Percentiles rank a stretch among this genome's conserved stretches.
Evolutionary conservation across 2,888 invertebrate species (phyloP).

Genomic region (Dicyrtomina minuta): DNA sequence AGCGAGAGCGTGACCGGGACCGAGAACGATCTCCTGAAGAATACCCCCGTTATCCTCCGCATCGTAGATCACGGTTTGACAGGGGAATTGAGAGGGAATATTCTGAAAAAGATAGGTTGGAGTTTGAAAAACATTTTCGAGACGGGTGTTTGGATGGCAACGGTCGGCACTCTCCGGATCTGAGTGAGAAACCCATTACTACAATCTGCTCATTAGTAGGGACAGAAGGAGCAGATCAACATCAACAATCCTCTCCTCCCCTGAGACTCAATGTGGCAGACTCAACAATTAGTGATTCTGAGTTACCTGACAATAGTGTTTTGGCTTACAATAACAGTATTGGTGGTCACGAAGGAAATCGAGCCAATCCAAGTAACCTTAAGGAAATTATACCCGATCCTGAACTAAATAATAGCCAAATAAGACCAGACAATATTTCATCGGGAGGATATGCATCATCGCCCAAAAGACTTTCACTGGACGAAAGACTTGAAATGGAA

Average conservation of each 20-base stretch:
- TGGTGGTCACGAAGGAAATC: neutral
- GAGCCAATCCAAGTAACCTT: constrained; percentile 21
- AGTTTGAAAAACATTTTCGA: neutral
- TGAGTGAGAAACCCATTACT: constrained; percentile 29
- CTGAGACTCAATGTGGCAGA: constrained; percentile 60
- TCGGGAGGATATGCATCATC: constrained; percentile 55
- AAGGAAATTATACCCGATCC: constrained; percentile 23
- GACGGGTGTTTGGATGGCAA: neutral
- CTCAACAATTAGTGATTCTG: constrained; percentile 62
- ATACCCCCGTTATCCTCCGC: neutral
- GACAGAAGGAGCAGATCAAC: neutral
- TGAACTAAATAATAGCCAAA: neutral
- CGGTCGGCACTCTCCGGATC: constrained; percentile 5
- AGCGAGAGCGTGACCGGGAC: neutral
- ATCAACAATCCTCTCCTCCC: constrained; percentile 55
- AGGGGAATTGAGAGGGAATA: too few relatives aligned
- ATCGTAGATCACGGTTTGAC: too few relatives aligned
- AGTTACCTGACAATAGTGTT: constrained; percentile 54
- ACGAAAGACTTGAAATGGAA: constrained; percentile 64
- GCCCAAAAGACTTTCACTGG: constrained; percentile 64
- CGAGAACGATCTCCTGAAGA: neutral
- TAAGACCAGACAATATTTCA: neutral
- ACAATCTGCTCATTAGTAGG: neutral
- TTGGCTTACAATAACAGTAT: neutral
- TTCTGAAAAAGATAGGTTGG: too few relatives aligned